Evolutionary conservation across 2,113 vertebrate genomes (phyloP).

Genomic region (Paratilapia polleni): DNA sequence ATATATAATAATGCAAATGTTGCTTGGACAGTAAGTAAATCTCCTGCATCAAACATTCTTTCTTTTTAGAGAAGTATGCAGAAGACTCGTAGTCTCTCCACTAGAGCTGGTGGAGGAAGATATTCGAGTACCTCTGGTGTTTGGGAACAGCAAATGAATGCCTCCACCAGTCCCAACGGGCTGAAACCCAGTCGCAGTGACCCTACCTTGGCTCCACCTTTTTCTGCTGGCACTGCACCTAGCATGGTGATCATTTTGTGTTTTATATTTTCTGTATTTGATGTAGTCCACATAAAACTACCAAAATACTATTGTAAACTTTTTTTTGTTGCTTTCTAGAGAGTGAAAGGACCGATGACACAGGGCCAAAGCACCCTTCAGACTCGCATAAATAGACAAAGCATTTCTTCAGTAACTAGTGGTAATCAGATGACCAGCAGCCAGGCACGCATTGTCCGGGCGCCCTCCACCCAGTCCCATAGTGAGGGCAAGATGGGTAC

Average conservation of each 20-base stretch:
- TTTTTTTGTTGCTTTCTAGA: constrained; percentile 16
- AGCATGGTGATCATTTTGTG: constrained; percentile 30
- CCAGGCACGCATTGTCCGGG: constrained; percentile 34
- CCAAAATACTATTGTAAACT: background rate
- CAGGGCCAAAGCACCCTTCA: constrained; percentile 59
- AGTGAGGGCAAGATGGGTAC: constrained; percentile 45
- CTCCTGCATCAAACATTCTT: background rate
- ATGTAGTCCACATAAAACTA: background rate
- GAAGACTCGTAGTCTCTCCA: constrained; percentile 39
- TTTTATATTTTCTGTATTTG: background rate
- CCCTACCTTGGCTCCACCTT: constrained; percentile 78
- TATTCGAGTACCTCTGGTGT: constrained; percentile 82
- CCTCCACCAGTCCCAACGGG: constrained; percentile 64
- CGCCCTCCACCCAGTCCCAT: constrained; percentile 6
- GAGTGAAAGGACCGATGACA: constrained; percentile 47
- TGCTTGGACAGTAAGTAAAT: background rate
- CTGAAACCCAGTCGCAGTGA: constrained; percentile 88
- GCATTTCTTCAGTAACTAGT: constrained; percentile 35
- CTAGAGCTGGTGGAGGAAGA: constrained; percentile 47
- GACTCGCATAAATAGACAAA: constrained; percentile 75
- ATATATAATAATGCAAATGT: too few species aligned
- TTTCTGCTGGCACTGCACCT: background rate
- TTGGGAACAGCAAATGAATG: constrained; percentile 76
- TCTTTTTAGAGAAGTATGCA: constrained; percentile 28
- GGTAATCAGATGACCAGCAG: constrained; percentile 12